A percentile compares a stretch with the other conserved stretches of the same genome.
These are phyloP conservation scores for Xyliphius kryptos DNA, from an alignment of 2,113 vertebrate genomes.

Conservation along the genomic window DNA sequence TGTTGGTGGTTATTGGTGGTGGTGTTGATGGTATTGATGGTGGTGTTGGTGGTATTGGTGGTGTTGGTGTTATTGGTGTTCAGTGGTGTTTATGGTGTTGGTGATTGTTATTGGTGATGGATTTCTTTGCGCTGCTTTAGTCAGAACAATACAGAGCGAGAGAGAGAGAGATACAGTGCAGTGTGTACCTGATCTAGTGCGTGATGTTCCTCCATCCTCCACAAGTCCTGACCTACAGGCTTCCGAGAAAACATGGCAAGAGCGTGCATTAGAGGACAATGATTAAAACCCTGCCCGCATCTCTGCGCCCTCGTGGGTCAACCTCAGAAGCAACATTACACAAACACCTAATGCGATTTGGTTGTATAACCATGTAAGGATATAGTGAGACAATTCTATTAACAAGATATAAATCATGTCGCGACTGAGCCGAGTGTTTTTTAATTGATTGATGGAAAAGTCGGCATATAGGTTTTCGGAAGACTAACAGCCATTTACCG, in stretches of 20 bases:
- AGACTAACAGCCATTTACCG: constrained; percentile 90
- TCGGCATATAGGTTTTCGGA: constrained; percentile 80
- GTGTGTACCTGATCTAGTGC: constrained; percentile 26
- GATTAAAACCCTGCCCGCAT: constrained; percentile 73
- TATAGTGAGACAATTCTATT: constrained; percentile 99
- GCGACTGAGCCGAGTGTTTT: constrained; percentile 99
- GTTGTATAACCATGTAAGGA: constrained; percentile 95
- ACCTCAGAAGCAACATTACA: constrained; percentile 89
- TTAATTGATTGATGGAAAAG: constrained; percentile 99
- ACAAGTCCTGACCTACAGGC: constrained; percentile 72
- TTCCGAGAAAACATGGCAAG: constrained; percentile 76
- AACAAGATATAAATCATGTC: constrained; percentile 99
- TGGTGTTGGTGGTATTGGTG: no score
- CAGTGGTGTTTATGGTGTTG: no score
- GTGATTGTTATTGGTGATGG: no score
- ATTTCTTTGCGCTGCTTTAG: no score
- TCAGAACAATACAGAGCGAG: no score
- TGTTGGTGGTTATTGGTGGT: no score
- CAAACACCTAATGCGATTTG: constrained; percentile 97
- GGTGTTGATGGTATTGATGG: no score
- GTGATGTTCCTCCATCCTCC: constrained; percentile 50
- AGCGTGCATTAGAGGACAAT: constrained; percentile 59
- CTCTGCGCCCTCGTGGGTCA: constrained; percentile 79
- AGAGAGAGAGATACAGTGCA: no score
- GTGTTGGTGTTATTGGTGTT: no score